These are phyloP conservation scores for Ophiodon elongatus DNA, from an alignment of 2,113 vertebrate species.

Conservation along the genomic window DNA sequence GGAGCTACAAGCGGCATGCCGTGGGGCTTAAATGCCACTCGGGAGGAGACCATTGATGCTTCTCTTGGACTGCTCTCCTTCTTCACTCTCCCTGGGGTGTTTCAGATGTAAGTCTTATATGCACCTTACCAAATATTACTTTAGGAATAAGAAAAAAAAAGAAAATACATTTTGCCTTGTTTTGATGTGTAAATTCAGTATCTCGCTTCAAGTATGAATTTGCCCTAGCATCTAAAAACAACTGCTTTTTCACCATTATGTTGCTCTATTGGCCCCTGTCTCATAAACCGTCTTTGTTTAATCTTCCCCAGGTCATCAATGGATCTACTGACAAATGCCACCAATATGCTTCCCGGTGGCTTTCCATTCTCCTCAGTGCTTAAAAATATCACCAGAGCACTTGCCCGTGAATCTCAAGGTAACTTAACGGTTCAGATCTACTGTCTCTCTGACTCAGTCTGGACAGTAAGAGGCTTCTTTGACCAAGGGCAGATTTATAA, in stretches of 20 bases:
- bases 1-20: conserved; percentile 54
- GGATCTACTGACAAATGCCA: conserved; percentile 62
- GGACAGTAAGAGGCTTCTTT: conserved; percentile 20
- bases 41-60: conserved; percentile 70
- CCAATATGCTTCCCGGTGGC: conserved; percentile 68
- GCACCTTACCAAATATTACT: neutral
- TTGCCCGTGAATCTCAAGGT: conserved; percentile 79
- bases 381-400: conserved; percentile 63
- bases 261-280: neutral
- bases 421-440: conserved; percentile 42
- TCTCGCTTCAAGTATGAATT: conserved; percentile 8
- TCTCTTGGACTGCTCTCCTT: conserved; percentile 69
- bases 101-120: conserved; percentile 58
- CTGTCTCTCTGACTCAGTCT: neutral
- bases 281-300: conserved; percentile 8
- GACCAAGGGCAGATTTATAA: conserved; percentile 14
- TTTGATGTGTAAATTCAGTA: neutral
- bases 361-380: conserved; percentile 67
- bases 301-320: conserved; percentile 63
- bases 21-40: conserved; percentile 53
- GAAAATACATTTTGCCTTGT: neutral
- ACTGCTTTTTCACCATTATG: neutral
- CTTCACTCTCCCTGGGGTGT: conserved; percentile 60
- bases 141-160: neutral
- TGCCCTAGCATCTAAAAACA: neutral